phyloP scores from a whole-genome alignment of 2,113 vertebrate species.

The Pardalotus punctatus region DNA sequence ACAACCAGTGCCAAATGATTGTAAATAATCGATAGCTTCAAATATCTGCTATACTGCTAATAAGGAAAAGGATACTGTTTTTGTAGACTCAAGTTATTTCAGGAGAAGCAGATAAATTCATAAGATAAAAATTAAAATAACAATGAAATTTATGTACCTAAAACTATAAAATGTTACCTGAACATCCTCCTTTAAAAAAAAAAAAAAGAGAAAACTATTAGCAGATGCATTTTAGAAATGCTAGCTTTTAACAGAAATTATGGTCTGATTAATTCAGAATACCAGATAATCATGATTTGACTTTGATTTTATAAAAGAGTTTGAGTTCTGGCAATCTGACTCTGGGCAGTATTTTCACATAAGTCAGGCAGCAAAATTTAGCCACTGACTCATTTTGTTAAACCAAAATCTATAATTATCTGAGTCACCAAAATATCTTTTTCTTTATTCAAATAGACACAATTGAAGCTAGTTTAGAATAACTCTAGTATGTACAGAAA shows the following conservation, averaged over 20 bases:
- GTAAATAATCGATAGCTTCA: not conserved
- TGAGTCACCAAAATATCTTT: not conserved
- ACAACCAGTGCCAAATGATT: not conserved
- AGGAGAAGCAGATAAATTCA: not conserved
- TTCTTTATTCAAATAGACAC: not conserved
- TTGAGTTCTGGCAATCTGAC: not conserved
- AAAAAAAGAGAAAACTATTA: not conserved
- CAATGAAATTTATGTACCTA: not conserved
- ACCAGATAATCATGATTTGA: not conserved
- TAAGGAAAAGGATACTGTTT: not conserved
- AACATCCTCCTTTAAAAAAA: not conserved
- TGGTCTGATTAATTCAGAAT: not conserved
- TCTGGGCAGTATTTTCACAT: not conserved
- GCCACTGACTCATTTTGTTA: not conserved
- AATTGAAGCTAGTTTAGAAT: not conserved
- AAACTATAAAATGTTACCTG: not conserved
- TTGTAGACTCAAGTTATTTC: not conserved
- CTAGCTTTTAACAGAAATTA: not conserved
- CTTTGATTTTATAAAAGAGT: not conserved
- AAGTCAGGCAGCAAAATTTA: not conserved
- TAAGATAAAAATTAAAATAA: not conserved
- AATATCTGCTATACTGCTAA: not conserved
- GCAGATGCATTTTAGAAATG: not conserved
- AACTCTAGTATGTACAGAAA: not conserved
- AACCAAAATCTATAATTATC: not conserved